Evolutionary conservation across 2,113 vertebrate genomes (phyloP), one percentile per base, ranked within the genome.

Genomic region (Excalfactoria chinensis): DNA sequence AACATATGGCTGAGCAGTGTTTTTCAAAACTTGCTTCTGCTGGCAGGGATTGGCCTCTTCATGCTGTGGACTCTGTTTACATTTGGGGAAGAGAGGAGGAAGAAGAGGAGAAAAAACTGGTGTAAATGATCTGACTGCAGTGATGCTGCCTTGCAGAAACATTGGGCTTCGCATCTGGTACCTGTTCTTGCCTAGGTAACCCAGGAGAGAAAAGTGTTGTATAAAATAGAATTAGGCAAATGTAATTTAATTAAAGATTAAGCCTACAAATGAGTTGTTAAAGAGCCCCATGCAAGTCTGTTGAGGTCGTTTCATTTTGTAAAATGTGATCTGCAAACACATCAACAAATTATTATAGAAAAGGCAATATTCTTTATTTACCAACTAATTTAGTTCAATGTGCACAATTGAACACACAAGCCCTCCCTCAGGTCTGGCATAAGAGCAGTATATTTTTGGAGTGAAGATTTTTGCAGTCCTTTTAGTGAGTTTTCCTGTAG

Each of bases 11-110:
- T 41, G 70, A 83, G 51, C 73, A 80, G 49, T 80, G 92, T 91
- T 93, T 95, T 91, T 82, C 73, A 80, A 84, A 91, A 88, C 88
- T 95, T 92, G 82, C 71, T 94, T 95, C 86, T 95, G 73, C 48
- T 94, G 92, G 92, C 76, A 90, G 74, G 58, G 75, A 88, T 91
- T 96, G 84, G 87, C 87, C 94, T 96, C 91, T 94, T 95, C 62
- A 94, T 76, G 92, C 95, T 90, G 66, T 84, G 53, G 72, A 64
- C 68, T 95, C 90, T 80, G 84, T 95, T 96, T 95, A 79, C 20
- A 18, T 44, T 62, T 86, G 48, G 56, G 68, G 37, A 89, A 89
- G n/a, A 56, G 60, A 91, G 48, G 64, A 92, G 51, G 60, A 41
- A 78, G 30, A 37, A 80, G 88, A 41, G 7, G 62, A 60, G 48